phyloP scores from a whole-genome alignment of 2,797 vertebrate species.

The Alauda arvensis region DNA sequence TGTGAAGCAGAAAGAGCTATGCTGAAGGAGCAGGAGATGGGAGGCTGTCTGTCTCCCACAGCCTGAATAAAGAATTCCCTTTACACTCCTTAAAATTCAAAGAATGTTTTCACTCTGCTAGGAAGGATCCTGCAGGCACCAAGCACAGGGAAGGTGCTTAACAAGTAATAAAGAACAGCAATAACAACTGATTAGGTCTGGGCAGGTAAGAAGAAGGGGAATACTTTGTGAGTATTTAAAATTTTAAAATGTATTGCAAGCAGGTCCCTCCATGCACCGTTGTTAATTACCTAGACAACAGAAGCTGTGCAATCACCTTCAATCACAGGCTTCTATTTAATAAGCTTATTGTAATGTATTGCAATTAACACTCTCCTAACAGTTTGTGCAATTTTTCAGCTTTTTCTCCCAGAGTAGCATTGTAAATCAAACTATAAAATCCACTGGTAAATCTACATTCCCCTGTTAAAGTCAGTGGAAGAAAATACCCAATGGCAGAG shows the following conservation, averaged over 20 bases:
- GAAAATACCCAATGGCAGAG: neutral
- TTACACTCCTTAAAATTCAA: neutral
- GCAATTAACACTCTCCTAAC: conserved; percentile 7
- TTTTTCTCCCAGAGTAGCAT: neutral
- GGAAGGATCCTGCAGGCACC: neutral
- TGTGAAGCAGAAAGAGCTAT: neutral
- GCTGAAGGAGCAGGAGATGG: neutral
- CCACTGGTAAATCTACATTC: neutral
- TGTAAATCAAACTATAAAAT: conserved; percentile 14
- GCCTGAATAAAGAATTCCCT: neutral
- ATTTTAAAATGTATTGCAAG: conserved; percentile 15
- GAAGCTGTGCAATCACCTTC: conserved; percentile 22
- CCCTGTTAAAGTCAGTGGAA: neutral
- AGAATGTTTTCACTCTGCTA: neutral
- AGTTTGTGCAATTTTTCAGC: neutral
- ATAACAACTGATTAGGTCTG: conserved; percentile 49
- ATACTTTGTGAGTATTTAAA: conserved; percentile 43
- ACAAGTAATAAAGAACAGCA: conserved; percentile 40
- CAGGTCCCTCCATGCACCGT: neutral
- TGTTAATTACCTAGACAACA: conserved; percentile 42
- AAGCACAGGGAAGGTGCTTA: neutral
- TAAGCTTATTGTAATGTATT: conserved; percentile 21
- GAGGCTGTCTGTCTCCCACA: neutral
- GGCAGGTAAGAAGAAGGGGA: conserved; percentile 13
- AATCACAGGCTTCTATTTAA: conserved; percentile 29